These are phyloP conservation scores for Cephus spinipes DNA, from an alignment of 2,888 invertebrate genomes.

Conservation along the genomic window DNA sequence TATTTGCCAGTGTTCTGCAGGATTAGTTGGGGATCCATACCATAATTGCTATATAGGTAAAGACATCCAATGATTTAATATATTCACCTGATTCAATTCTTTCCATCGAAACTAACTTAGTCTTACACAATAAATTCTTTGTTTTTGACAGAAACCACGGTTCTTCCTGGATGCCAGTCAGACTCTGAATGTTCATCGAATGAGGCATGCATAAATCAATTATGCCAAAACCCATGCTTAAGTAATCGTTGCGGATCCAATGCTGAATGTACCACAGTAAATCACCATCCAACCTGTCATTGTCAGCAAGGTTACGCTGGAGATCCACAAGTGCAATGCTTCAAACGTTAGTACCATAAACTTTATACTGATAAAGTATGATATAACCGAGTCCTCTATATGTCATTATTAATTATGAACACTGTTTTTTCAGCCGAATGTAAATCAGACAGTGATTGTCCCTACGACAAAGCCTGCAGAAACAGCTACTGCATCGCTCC, in stretches of 20 bases:
- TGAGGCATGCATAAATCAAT: conserved; percentile 82
- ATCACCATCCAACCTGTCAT: conserved; percentile 85
- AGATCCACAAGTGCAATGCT: conserved; percentile 86
- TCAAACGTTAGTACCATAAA: conserved; percentile 78
- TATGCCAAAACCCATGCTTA: conserved; percentile 86
- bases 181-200: conserved; percentile 83
- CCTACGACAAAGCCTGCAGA: conserved; percentile 84
- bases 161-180: conserved; percentile 75
- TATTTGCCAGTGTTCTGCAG: conserved; percentile 80
- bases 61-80: conserved; percentile 13
- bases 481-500: conserved; percentile 85
- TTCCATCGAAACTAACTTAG: not conserved
- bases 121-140: not conserved
- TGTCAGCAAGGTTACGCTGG: conserved; percentile 90
- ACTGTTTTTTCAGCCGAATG: conserved; percentile 77
- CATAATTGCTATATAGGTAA: conserved; percentile 76
- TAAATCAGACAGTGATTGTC: conserved; percentile 82
- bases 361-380: not conserved
- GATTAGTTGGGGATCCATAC: conserved; percentile 84
- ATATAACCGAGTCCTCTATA: not conserved
- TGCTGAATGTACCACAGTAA: conserved; percentile 81
- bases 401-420: conserved; percentile 20
- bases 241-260: conserved; percentile 84
- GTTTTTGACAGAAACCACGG: conserved; percentile 61
- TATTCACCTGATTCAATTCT: not conserved